Conservation (phyloP, 1,140 invertebrate genomes). For the Zaprionus africanus region DNA sequence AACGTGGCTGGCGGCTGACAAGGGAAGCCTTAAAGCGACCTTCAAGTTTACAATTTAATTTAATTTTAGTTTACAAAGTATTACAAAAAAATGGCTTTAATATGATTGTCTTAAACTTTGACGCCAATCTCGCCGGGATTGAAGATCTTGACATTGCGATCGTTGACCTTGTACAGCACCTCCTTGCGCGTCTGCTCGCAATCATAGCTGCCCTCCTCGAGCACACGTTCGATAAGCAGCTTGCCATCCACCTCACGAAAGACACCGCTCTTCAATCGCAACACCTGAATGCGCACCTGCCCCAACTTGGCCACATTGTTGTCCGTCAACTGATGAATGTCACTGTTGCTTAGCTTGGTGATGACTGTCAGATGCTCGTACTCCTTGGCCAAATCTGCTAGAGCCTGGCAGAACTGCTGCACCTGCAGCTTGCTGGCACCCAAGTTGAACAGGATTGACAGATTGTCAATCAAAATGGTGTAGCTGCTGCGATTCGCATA, state of each 20-base stretch:
- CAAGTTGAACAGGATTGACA: constrained; percentile 89
- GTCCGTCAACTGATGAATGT: constrained; percentile 85
- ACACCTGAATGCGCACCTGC: constrained; percentile 87
- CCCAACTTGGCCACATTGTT: constrained; percentile 87
- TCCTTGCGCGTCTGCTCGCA: constrained; percentile 78
- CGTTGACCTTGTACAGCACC: constrained; percentile 89
- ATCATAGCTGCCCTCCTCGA: constrained; percentile 78
- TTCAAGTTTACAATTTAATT: constrained; percentile 2
- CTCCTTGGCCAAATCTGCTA: constrained; percentile 83
- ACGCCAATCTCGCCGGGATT: constrained; percentile 86
- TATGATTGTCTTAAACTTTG: constrained; percentile 62
- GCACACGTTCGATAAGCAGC: constrained; percentile 85
- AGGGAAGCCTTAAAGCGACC: background rate
- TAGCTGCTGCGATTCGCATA: constrained; percentile 76
- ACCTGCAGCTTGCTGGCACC: constrained; percentile 81
- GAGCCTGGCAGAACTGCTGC: constrained; percentile 77
- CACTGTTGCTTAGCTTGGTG: constrained; percentile 85
- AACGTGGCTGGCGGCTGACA: too few relatives aligned
- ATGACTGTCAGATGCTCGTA: constrained; percentile 84
- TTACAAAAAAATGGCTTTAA: constrained; percentile 77
- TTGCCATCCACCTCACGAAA: constrained; percentile 89
- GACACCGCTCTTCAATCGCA: constrained; percentile 87
- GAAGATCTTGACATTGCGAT: constrained; percentile 89
- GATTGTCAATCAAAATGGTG: constrained; percentile 89
- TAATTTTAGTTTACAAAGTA: constrained; percentile 13